phyloP scores from a whole-genome alignment of 2,113 vertebrate species.

The Lanius ludovicianus region DNA sequence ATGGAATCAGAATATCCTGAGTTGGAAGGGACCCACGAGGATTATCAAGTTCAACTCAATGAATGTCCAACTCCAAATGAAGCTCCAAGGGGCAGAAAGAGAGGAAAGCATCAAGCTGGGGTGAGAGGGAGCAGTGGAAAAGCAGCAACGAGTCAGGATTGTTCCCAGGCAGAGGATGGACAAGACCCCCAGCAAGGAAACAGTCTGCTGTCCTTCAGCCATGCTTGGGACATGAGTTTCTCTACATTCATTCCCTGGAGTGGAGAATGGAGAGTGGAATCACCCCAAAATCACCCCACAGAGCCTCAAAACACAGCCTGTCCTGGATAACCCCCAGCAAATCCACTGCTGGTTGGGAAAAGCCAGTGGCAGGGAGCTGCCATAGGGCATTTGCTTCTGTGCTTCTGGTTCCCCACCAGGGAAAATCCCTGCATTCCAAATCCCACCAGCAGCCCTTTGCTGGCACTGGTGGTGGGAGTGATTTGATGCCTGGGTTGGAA shows the following conservation, averaged over 20 bases:
- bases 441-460: background rate
- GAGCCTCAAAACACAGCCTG: background rate
- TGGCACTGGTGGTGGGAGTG: background rate
- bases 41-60: background rate
- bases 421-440: background rate
- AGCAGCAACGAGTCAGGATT: background rate
- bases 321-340: background rate
- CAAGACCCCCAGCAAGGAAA: background rate
- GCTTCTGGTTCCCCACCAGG: accelerated
- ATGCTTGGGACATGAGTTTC: background rate
- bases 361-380: background rate
- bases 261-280: background rate
- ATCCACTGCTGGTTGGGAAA: background rate
- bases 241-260: background rate
- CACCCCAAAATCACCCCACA: background rate
- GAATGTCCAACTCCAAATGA: background rate
- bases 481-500: background rate
- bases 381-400: accelerated
- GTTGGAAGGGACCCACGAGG: background rate
- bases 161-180: background rate
- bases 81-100: background rate
- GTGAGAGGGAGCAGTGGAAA: background rate
- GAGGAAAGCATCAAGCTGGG: background rate
- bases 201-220: background rate
- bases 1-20: background rate